Conservation (phyloP, 2,888 invertebrate species). For the Coelogynopora nodosa region DNA sequence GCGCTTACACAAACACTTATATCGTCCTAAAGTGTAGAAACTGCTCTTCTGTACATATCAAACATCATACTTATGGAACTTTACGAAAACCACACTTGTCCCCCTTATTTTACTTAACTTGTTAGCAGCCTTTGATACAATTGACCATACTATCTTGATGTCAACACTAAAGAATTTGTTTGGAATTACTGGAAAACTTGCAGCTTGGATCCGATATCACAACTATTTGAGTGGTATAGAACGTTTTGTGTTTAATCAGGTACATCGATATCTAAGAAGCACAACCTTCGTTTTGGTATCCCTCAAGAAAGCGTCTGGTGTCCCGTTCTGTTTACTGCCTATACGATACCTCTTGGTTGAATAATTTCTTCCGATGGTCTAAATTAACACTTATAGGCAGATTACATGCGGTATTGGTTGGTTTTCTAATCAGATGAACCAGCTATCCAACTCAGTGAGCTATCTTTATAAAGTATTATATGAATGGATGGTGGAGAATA, state of each 20-base stretch:
- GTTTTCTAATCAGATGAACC: not conserved
- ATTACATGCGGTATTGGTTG: not conserved
- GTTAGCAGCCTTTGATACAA: not conserved
- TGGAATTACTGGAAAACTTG: not conserved
- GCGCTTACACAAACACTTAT: no score
- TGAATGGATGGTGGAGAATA: not conserved
- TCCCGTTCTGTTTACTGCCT: not conserved
- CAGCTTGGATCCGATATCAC: not conserved
- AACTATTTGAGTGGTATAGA: not conserved
- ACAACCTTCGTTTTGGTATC: not conserved
- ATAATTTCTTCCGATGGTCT: not conserved
- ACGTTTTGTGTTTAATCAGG: not conserved
- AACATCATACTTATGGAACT: not conserved
- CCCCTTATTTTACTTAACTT: not conserved
- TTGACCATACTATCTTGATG: not conserved
- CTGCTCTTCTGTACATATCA: not conserved
- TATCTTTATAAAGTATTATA: not conserved
- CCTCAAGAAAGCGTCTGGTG: not conserved
- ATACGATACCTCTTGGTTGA: not conserved
- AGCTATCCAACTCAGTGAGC: not conserved
- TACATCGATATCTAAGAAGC: not conserved
- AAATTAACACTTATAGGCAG: not conserved
- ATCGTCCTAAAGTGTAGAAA: not conserved
- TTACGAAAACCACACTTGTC: not conserved
- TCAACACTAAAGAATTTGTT: not conserved